Evolutionary conservation across 1,140 invertebrate species (phyloP).

Genomic region (Papilio glaucus): DNA sequence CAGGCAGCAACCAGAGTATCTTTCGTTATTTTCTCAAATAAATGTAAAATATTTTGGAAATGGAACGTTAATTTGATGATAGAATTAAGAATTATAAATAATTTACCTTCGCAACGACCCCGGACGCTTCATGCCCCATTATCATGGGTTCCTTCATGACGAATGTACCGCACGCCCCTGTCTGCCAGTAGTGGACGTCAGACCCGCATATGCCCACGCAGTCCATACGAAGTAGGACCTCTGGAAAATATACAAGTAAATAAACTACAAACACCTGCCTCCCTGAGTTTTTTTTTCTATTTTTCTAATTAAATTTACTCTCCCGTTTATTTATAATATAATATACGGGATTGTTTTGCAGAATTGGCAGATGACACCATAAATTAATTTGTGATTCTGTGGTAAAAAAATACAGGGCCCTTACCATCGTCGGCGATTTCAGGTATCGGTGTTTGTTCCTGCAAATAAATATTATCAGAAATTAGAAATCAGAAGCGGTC

Average conservation of each 20-base stretch:
- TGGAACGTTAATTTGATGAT: too few species aligned
- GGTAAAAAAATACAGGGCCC: conserved; percentile 33
- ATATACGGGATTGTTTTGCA: too few species aligned
- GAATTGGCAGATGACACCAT: background rate
- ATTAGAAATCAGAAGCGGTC: too few species aligned
- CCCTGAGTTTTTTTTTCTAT: too few species aligned
- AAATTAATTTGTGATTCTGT: background rate
- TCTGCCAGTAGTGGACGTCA: conserved; percentile 95
- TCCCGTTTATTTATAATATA: too few species aligned
- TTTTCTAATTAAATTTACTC: too few species aligned
- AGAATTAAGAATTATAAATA: background rate
- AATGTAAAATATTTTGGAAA: too few species aligned
- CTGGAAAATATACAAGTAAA: conserved; percentile 76
- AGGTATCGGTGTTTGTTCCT: conserved; percentile 73
- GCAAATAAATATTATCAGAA: conserved; percentile 39
- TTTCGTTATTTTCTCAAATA: too few species aligned
- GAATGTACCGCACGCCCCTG: conserved; percentile 93
- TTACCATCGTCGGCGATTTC: conserved; percentile 70
- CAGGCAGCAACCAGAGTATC: too few species aligned
- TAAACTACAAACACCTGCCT: background rate
- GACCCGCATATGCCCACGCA: conserved; percentile 98
- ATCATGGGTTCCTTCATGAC: conserved; percentile 93
- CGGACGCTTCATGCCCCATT: conserved; percentile 95
- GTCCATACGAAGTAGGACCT: conserved; percentile 94
- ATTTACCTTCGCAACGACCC: conserved; percentile 86